Evolutionary conservation across 2,113 vertebrate species (phyloP).

Genomic region (Azemiops feae): DNA sequence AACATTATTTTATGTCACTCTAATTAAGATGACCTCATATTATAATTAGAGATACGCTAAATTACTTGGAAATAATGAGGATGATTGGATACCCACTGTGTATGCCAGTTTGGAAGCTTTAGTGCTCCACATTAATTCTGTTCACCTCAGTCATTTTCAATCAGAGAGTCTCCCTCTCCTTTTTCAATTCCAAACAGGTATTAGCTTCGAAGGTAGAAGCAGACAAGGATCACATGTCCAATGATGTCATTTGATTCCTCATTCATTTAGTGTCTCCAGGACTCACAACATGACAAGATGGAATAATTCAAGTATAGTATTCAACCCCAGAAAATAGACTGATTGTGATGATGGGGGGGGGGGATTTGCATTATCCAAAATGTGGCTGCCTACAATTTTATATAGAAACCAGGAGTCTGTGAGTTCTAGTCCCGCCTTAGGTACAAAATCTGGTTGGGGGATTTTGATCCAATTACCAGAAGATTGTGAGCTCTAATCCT

Average conservation of each 20-base stretch:
- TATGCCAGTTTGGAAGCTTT: conserved; percentile 42
- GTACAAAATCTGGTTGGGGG: too few species aligned
- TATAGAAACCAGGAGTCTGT: too few species aligned
- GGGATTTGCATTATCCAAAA: too few species aligned
- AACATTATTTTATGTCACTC: conserved; percentile 49
- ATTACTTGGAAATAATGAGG: conserved; percentile 58
- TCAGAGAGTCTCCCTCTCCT: background rate
- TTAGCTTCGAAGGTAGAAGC: background rate
- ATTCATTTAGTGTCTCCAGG: background rate
- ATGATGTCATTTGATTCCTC: conserved; percentile 10
- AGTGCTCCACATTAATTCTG: conserved; percentile 21
- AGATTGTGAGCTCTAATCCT: too few species aligned
- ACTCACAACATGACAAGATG: conserved; percentile 14
- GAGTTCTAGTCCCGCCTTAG: too few species aligned
- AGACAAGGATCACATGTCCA: conserved; percentile 4
- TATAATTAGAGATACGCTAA: conserved; percentile 59
- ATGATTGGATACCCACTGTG: conserved; percentile 32
- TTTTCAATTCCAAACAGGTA: conserved; percentile 1
- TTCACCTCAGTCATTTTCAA: conserved; percentile 12
- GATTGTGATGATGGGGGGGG: too few species aligned
- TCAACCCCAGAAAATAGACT: too few species aligned
- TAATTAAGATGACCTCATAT: conserved; percentile 63
- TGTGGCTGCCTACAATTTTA: too few species aligned
- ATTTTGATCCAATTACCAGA: too few species aligned
- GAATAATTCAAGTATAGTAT: conserved; percentile 13